Evolutionary conservation across 2,113 vertebrate species (phyloP), one percentile per base, ranked within the genome.

Genomic region (Ophthalmolycus amberensis): DNA sequence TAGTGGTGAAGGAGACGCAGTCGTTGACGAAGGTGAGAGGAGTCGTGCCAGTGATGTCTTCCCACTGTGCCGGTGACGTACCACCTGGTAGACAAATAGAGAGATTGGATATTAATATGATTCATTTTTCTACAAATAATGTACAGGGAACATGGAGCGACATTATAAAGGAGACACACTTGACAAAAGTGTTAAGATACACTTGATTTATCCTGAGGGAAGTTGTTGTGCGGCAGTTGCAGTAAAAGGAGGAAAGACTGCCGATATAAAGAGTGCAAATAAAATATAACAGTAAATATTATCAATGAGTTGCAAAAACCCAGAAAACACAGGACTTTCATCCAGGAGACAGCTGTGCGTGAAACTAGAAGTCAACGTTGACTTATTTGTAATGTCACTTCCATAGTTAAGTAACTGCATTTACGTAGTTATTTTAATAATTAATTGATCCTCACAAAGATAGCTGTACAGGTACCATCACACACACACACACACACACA

Each of bases 41-140:
- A 14, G 98, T 99, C 9, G 98, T 99, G 88, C 98, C 98, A 0
- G 98, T 99, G 91, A 99, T 99, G 79, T 99, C 98, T 87, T 99
- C 98, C 98, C 98, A 99, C 88, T 99, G 98, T 0, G 98, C 98
- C 3, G 98, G 97, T 0, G 98, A 99, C 1, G 98, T 99, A 2
- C 98, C 98, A 75, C 98, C 98, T 99, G 79, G 0, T 1, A 67
- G 77, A 83, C 9, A 76, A 0, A 44, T 9, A 77, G 20, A 16
- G 34, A 18, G 5, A 44, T 62, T 12, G 48, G 29, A 11, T 27
- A 14, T 58, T 56, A n/a, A 56, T 56, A 11, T 0, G 7, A 68
- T 32, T 20, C 1, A 34, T 32, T 60, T 60, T 22, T 59, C 2
- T 56, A n/a, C 52, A 1, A 56, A 6, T 34, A 12, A 32, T 14